A percentile compares a stretch with the other conserved stretches of the same genome.
Evolutionary conservation across 2,113 vertebrate species (phyloP).

Genomic region (Sapayoa aenigma): DNA sequence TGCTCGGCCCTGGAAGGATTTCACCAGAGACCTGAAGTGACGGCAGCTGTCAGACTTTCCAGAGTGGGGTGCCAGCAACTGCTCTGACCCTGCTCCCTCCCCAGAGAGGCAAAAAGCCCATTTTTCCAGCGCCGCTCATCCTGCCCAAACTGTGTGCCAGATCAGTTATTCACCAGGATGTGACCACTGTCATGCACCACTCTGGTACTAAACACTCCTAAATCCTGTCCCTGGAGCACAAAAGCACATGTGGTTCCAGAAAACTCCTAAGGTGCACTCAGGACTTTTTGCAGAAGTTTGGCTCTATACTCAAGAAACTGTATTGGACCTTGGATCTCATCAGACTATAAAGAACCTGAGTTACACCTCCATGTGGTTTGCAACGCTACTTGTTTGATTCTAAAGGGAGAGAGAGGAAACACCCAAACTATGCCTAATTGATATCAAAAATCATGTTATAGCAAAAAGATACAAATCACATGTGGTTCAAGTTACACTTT

Average conservation of each 20-base stretch:
- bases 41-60: neutral
- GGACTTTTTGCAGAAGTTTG: neutral
- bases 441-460: neutral
- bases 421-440: neutral
- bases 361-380: neutral
- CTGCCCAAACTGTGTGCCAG: neutral
- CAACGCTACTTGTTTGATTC: neutral
- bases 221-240: neutral
- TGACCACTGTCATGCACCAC: neutral
- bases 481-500: neutral
- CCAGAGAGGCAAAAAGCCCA: neutral
- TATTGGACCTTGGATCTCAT: rapidly evolving
- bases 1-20: neutral
- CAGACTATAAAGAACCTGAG: neutral
- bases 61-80: neutral
- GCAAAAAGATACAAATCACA: neutral
- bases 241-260: rapidly evolving
- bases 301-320: neutral
- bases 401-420: neutral
- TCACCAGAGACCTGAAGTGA: neutral
- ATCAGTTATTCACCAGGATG: neutral
- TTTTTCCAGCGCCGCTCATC: neutral
- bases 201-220: neutral
- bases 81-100: neutral
- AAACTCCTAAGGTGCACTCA: neutral